Evolutionary conservation across 1,140 invertebrate genomes (phyloP).

Genomic region (Wasmannia auropunctata): DNA sequence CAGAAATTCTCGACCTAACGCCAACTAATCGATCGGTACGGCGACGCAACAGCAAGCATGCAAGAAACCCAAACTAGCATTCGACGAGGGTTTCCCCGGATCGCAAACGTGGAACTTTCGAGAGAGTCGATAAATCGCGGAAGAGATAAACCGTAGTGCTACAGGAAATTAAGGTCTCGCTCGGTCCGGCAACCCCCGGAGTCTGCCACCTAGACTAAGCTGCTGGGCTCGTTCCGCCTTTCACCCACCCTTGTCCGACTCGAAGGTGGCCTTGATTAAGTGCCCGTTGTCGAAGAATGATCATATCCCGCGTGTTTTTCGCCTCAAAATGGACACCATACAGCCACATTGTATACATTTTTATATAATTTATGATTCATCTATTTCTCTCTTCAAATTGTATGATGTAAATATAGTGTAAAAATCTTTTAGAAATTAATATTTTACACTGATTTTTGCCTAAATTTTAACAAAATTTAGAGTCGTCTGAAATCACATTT

Average conservation of each 20-base stretch:
- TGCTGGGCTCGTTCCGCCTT: conserved; percentile 51
- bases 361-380: neutral
- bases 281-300: conserved; percentile 68
- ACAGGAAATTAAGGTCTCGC: conserved; percentile 76
- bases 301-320: conserved; percentile 62
- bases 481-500: neutral
- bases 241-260: conserved; percentile 58
- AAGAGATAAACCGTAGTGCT: conserved; percentile 72
- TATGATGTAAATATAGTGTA: neutral
- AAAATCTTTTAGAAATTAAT: neutral
- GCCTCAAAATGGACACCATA: neutral
- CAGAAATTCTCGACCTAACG: conserved; percentile 13
- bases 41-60: conserved; percentile 11
- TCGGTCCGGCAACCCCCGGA: conserved; percentile 47
- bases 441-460: neutral
- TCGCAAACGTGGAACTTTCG: conserved; percentile 54
- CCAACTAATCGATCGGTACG: conserved; percentile 31
- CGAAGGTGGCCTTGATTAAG: conserved; percentile 66
- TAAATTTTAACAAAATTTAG: neutral
- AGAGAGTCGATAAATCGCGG: conserved; percentile 71
- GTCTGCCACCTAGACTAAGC: conserved; percentile 39
- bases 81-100: conserved; percentile 31
- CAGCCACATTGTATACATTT: neutral
- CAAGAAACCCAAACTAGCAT: conserved; percentile 42
- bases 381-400: neutral